Base-by-base conservation (phyloP, 2,888 invertebrate genomes). In the Drosophila neoperkinsi region DNA sequence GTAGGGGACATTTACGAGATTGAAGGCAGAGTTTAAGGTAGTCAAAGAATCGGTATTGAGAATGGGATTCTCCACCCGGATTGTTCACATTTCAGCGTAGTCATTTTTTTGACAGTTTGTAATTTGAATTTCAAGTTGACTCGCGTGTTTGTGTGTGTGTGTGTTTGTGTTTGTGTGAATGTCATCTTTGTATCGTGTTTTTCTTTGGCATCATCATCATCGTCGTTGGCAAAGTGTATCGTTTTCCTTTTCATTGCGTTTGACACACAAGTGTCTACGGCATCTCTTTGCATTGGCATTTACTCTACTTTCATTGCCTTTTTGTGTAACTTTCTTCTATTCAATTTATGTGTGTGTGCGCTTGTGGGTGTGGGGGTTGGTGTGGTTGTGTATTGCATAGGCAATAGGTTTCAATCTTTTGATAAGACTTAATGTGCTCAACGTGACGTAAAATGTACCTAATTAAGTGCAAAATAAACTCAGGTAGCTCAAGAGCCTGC, bases 361-460 rank as follows among this genome's bases (percentile, higher is more conserved):
- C 9, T 4, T 62, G n/a, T 57, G 46, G 33, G 28, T 11, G 13
- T 51, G 25, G 49, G 50, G 25, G n/a, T 49, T 9, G 21, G 4
- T 33, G 61, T 36, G 21, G 49, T 30, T 38, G 55, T 61, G 33
- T n/a, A 21, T 60, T 62, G 57, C 66, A 57, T 62, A 65, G 59
- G 63, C 58, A 60, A 76, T 60, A 53, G 60, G 68, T 62, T 77
- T 78, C 78, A 78, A 84, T 81, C 82, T 71, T 57, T 72, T 82
- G 82, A 75, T 84, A 78, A 78, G 79, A 73, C 69, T 75, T 76
- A 71, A 82, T 79, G 79, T 77, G 82, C 59, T 66, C 70, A 84
- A 84, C 76, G 83, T 81, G 79, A 74, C 75, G 88, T 82, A 65
- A 88, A 88, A 82, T 82, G 75, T 71, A 68, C 52, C 74, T 85